Percentiles rank a stretch among this genome's conserved stretches.
These are phyloP conservation scores for Pygoscelis antarcticus DNA, from an alignment of 2,113 vertebrate genomes.

Conservation along the genomic window DNA sequence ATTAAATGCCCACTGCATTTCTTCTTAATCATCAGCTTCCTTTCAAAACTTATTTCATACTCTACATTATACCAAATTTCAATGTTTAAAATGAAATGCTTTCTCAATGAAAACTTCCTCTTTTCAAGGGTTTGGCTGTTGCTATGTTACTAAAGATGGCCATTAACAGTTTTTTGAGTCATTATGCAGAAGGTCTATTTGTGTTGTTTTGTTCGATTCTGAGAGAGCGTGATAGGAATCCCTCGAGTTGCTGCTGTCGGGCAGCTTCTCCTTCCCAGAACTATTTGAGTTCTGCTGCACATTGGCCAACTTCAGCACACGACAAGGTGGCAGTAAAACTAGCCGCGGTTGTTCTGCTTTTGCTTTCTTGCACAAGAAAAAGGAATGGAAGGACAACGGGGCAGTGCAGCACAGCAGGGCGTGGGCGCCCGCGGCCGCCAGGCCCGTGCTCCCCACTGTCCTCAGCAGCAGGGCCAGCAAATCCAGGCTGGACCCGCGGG, in stretches of 20 bases:
- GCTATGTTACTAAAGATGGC: constrained; percentile 71
- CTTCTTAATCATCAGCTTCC: constrained; percentile 96
- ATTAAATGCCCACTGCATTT: constrained; percentile 96
- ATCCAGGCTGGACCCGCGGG: neutral
- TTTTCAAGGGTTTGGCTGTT: constrained; percentile 74
- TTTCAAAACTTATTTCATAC: constrained; percentile 93
- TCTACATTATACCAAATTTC: constrained; percentile 86
- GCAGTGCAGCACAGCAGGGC: neutral
- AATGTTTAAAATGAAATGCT: constrained; percentile 83
- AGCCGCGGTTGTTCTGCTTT: neutral
- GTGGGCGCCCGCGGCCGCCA: accelerated
- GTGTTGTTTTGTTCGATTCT: constrained; percentile 37
- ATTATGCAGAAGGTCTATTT: constrained; percentile 59
- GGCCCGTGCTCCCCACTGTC: neutral
- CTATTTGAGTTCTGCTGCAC: neutral
- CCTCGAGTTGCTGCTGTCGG: neutral
- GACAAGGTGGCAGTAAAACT: neutral
- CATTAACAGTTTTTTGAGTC: constrained; percentile 67
- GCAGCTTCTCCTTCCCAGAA: neutral
- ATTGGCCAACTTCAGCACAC: neutral
- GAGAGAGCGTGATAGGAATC: neutral
- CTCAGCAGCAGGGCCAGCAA: neutral
- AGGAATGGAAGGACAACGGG: neutral
- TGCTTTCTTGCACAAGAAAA: neutral
- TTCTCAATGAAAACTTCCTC: constrained; percentile 77